A percentile compares a stretch with the other conserved stretches of the same genome.
Evolutionary conservation across 2,797 vertebrate genomes (phyloP).

Genomic region (Hippoglossus hippoglossus): DNA sequence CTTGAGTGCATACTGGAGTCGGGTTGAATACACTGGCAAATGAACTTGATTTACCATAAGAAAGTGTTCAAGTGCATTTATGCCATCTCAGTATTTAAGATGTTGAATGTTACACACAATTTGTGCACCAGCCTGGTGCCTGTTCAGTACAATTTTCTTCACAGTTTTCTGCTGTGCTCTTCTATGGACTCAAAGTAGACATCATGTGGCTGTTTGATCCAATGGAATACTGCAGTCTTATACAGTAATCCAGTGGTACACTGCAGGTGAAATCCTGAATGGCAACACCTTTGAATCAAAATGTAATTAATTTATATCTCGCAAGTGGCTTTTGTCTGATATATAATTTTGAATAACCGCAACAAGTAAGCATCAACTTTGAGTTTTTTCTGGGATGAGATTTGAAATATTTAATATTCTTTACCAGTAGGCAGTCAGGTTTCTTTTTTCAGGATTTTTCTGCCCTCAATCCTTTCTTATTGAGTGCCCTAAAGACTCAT

Average conservation of each 20-base stretch:
- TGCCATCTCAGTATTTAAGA: neutral
- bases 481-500: conserved; percentile 1
- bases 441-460: conserved; percentile 3
- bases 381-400: neutral
- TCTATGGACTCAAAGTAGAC: conserved; percentile 37
- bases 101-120: conserved; percentile 5
- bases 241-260: too few species aligned
- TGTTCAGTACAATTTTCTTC: conserved; percentile 3
- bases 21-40: neutral
- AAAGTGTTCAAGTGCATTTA: neutral
- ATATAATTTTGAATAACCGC: too few species aligned
- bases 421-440: neutral
- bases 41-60: neutral
- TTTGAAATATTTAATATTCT: conserved; percentile 15
- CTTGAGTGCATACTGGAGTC: too few species aligned
- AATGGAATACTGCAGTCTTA: neutral
- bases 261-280: too few species aligned
- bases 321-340: too few species aligned
- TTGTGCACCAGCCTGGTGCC: neutral
- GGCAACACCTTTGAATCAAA: too few species aligned
- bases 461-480: neutral
- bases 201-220: conserved; percentile 47
- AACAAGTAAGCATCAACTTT: neutral
- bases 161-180: conserved; percentile 33
- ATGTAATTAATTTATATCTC: too few species aligned